Percentiles rank a stretch among this genome's conserved stretches.
These are phyloP conservation scores for Clepsis dumicolana DNA, from an alignment of 2,888 invertebrate species.

Conservation along the genomic window DNA sequence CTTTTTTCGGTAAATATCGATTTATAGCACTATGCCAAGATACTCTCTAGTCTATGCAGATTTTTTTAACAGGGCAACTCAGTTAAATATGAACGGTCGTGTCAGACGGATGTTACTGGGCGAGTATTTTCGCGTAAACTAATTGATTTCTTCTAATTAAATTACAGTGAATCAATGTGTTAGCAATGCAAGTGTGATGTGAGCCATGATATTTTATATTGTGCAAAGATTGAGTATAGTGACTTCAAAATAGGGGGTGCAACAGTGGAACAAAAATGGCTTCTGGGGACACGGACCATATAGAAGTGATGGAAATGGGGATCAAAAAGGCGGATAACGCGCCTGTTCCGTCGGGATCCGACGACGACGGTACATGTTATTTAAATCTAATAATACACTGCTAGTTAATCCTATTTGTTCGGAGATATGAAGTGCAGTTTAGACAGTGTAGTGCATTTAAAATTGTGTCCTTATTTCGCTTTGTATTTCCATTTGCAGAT, in stretches of 20 bases:
- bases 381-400: slow-evolving; percentile 67
- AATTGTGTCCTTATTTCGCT: slow-evolving; percentile 56
- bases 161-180: slow-evolving; percentile 82
- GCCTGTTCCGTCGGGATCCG: slow-evolving; percentile 86
- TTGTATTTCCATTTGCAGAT: slow-evolving; percentile 79
- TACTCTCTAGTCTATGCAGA: slow-evolving; percentile 50
- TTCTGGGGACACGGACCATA: slow-evolving; percentile 93
- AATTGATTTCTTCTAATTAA: slow-evolving; percentile 85
- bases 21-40: slow-evolving; percentile 49
- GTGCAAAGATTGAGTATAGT: slow-evolving; percentile 67
- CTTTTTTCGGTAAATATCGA: slow-evolving; percentile 41
- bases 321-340: slow-evolving; percentile 87
- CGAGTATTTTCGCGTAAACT: slow-evolving; percentile 81
- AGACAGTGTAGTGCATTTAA: slow-evolving; percentile 44
- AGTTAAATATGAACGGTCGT: slow-evolving; percentile 79
- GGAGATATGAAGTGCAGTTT: slow-evolving; percentile 39
- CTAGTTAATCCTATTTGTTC: slow-evolving; percentile 60
- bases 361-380: slow-evolving; percentile 85
- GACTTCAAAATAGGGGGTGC: slow-evolving; percentile 82
- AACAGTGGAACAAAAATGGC: slow-evolving; percentile 88
- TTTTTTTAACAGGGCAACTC: slow-evolving; percentile 64
- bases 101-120: slow-evolving; percentile 79
- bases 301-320: slow-evolving; percentile 90
- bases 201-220: slow-evolving; percentile 78
- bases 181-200: slow-evolving; percentile 77